phyloP scores from a whole-genome alignment of 2,113 vertebrate species.

The Nyctereutes procyonoides region DNA sequence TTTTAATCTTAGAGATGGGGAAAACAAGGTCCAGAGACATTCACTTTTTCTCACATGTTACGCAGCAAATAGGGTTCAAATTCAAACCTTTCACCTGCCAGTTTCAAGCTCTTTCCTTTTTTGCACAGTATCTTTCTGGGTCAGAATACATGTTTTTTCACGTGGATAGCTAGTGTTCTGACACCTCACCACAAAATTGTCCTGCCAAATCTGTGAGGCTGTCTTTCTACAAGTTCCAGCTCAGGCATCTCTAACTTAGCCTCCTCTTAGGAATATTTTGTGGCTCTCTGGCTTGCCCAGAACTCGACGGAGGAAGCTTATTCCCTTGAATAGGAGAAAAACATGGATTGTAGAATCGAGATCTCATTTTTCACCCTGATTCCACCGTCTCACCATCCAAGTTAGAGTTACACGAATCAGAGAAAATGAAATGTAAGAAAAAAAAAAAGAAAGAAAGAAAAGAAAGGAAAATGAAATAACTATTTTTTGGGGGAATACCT shows the following conservation, averaged over 20 bases:
- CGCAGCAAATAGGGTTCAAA: not conserved
- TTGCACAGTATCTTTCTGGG: not conserved
- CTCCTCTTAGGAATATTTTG: accelerated
- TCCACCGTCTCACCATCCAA: not conserved
- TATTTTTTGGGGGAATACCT: not conserved
- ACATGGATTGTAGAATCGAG: not conserved
- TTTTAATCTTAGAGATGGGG: not conserved
- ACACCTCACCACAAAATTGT: not conserved
- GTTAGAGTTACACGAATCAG: not conserved
- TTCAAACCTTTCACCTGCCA: not conserved
- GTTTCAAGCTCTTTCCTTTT: not conserved
- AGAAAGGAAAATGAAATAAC: not conserved
- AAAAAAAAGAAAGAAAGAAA: not conserved
- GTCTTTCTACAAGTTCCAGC: not conserved
- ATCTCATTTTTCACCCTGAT: not conserved
- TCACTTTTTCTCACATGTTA: not conserved
- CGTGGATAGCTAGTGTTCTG: not conserved
- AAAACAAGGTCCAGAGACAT: not conserved
- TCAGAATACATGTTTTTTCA: not conserved
- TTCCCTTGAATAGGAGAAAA: not conserved
- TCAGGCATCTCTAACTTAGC: not conserved
- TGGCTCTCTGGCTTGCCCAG: not conserved
- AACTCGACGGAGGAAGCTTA: accelerated
- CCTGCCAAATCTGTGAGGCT: not conserved
- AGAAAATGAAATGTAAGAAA: not conserved